Evolutionary conservation across 2,113 vertebrate species (phyloP).

Genomic region (Ahaetulla prasina): DNA sequence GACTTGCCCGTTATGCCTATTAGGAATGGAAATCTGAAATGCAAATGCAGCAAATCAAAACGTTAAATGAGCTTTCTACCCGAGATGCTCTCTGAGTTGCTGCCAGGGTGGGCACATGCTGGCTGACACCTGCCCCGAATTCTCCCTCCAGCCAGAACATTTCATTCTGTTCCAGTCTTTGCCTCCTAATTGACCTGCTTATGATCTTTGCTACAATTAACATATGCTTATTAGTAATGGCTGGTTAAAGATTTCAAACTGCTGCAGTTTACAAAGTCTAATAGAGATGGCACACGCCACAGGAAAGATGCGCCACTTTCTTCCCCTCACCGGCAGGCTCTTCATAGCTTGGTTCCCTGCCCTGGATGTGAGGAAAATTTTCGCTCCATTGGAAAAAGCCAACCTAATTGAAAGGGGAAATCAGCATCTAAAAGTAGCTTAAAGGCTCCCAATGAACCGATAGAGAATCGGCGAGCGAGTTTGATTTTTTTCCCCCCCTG

Average conservation of each 20-base stretch:
- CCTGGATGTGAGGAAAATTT: slow-evolving; percentile 60
- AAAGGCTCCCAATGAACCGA: slow-evolving; percentile 38
- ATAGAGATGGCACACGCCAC: slow-evolving; percentile 74
- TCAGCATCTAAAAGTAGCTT: slow-evolving; percentile 41
- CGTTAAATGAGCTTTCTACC: slow-evolving; percentile 78
- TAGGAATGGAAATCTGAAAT: slow-evolving; percentile 82
- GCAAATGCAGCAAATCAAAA: slow-evolving; percentile 84
- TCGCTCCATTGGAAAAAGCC: slow-evolving; percentile 57
- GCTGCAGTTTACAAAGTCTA: slow-evolving; percentile 79
- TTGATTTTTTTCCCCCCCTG: slow-evolving; percentile 23
- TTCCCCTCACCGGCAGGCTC: slow-evolving; percentile 61
- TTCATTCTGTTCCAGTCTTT: slow-evolving; percentile 83
- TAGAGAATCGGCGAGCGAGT: slow-evolving; percentile 45
- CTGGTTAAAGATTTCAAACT: slow-evolving; percentile 87
- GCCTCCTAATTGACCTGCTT: slow-evolving; percentile 90
- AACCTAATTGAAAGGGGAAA: slow-evolving; percentile 61
- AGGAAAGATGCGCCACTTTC: slow-evolving; percentile 62
- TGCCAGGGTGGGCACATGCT: slow-evolving; percentile 72
- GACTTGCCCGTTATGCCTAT: slow-evolving; percentile 79
- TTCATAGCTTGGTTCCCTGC: slow-evolving; percentile 49
- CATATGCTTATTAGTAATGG: slow-evolving; percentile 96
- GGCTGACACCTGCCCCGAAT: slow-evolving; percentile 78
- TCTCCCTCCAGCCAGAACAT: slow-evolving; percentile 87
- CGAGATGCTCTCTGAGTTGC: slow-evolving; percentile 73
- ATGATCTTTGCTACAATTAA: slow-evolving; percentile 96